Percentiles rank a stretch among this genome's conserved stretches.
These are phyloP conservation scores for Anguilla japonica DNA, from an alignment of 2,113 vertebrate species.

Conservation along the genomic window DNA sequence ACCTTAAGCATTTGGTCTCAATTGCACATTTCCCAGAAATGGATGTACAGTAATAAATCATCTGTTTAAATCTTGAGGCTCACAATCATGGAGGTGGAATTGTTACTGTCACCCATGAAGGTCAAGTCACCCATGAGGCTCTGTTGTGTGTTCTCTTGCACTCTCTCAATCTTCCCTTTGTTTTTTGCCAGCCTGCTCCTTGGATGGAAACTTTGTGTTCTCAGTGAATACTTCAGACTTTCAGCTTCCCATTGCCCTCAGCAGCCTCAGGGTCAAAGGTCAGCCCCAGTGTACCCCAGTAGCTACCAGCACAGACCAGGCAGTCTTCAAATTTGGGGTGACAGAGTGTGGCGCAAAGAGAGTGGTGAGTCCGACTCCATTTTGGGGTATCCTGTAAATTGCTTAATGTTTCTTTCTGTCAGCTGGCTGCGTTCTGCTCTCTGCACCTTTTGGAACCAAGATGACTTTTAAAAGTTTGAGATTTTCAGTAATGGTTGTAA, in stretches of 20 bases:
- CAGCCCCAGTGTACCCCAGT: constrained; percentile 53
- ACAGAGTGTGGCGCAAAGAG: constrained; percentile 56
- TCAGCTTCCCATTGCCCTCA: constrained; percentile 31
- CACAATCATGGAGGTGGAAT: neutral
- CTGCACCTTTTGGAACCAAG: neutral
- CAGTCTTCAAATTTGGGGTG: constrained; percentile 60
- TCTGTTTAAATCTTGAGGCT: neutral
- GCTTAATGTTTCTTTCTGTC: neutral
- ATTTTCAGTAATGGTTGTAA: neutral
- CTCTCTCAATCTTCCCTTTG: neutral
- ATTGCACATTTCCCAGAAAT: neutral
- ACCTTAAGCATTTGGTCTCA: neutral
- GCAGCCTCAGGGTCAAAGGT: constrained; percentile 50
- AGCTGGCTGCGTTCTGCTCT: too few relatives aligned
- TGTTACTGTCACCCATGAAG: neutral
- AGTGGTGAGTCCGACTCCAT: constrained; percentile 39
- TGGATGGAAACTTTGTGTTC: constrained; percentile 67
- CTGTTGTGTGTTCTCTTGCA: neutral
- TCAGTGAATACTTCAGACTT: constrained; percentile 48
- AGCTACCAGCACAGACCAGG: constrained; percentile 41
- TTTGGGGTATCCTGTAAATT: neutral
- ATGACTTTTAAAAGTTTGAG: neutral
- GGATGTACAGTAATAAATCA: too few relatives aligned
- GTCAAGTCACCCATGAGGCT: too few relatives aligned
- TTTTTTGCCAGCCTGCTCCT: constrained; percentile 55